A percentile compares a stretch with the other conserved stretches of the same genome.
These are phyloP conservation scores for Ormyrus rosae DNA, from an alignment of 2,888 invertebrate genomes.

Conservation along the genomic window DNA sequence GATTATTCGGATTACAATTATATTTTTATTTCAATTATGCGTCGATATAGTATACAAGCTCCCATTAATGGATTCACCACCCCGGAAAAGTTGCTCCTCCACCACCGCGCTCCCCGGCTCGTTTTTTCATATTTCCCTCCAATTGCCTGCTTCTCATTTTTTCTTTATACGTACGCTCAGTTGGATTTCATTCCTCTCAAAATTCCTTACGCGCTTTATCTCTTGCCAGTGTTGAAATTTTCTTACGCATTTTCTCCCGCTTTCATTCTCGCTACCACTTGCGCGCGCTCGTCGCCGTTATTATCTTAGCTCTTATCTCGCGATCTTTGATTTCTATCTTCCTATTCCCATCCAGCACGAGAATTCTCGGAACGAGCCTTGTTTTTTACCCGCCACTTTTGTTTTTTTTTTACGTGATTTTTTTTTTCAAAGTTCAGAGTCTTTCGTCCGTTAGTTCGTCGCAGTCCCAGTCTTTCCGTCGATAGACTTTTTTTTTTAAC, in stretches of 20 bases:
- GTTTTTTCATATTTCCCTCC: conserved; percentile 35
- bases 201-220: not conserved
- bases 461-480: conserved; percentile 31
- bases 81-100: conserved; percentile 55
- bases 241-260: conserved; percentile 2
- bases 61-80: conserved; percentile 22
- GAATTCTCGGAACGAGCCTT: conserved; percentile 53
- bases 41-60: conserved; percentile 34
- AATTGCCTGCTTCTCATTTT: conserved; percentile 50
- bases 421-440: conserved; percentile 29
- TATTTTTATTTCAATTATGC: conserved; percentile 14
- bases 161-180: conserved; percentile 28
- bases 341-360: conserved; percentile 39
- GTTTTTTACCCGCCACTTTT: conserved; percentile 34
- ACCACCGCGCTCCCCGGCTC: conserved; percentile 65
- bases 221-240: conserved; percentile 17
- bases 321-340: not conserved
- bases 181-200: conserved; percentile 13
- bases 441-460: conserved; percentile 39
- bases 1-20: conserved; percentile 17
- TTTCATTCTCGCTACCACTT: conserved; percentile 7
- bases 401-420: conserved; percentile 13
- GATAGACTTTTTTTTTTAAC: conserved; percentile 14
- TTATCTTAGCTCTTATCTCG: conserved; percentile 9
- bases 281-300: conserved; percentile 15